Conservation (phyloP, 2,797 vertebrate species). For the Parambassis ranga region DNA sequence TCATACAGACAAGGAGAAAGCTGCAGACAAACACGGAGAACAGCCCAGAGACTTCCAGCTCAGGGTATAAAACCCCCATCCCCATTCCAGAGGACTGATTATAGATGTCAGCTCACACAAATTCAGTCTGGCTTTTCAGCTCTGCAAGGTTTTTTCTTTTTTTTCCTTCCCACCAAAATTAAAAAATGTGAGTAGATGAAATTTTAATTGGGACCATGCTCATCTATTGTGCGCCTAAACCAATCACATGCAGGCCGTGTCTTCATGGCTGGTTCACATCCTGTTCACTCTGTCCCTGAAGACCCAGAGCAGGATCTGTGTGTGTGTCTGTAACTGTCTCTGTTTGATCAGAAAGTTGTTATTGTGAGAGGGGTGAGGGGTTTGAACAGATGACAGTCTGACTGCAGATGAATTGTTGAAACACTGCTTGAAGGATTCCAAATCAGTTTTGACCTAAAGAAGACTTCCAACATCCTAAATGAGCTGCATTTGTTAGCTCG, state of each 20-base stretch:
- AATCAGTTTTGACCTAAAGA: not conserved
- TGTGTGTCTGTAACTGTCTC: constrained; percentile 20
- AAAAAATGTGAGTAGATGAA: constrained; percentile 43
- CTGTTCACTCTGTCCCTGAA: constrained; percentile 38
- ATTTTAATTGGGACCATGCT: constrained; percentile 49
- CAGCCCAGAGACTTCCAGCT: constrained; percentile 27
- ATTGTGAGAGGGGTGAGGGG: constrained; percentile 13
- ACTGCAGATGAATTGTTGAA: not conserved
- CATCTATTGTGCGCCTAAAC: constrained; percentile 41
- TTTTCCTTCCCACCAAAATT: not conserved
- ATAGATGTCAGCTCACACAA: constrained; percentile 49
- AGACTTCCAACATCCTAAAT: no score
- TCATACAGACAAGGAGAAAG: constrained; percentile 36
- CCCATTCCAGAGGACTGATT: constrained; percentile 44
- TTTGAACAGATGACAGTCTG: not conserved
- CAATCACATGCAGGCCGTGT: constrained; percentile 18
- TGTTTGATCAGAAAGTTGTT: constrained; percentile 27
- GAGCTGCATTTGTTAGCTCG: no score
- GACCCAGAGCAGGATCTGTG: constrained; percentile 32
- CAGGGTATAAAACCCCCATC: constrained; percentile 38
- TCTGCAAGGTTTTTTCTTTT: constrained; percentile 13
- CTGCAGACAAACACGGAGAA: constrained; percentile 35
- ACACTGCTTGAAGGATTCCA: not conserved
- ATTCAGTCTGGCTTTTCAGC: constrained; percentile 29
- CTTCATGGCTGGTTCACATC: constrained; percentile 37